Conservation (phyloP, 2,888 invertebrate genomes). For the Temnothorax unifasciatus region DNA sequence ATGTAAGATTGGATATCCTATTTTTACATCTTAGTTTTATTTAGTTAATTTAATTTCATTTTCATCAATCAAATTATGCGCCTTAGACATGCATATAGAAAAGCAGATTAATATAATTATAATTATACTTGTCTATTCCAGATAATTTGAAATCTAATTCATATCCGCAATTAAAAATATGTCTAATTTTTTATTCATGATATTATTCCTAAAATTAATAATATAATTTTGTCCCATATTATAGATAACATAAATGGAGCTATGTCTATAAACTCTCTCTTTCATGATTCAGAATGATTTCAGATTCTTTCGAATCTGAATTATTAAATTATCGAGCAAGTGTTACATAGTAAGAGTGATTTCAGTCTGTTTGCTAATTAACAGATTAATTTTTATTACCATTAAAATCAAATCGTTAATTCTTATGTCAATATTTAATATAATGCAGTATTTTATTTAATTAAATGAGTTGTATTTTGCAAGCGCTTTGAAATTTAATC, state of each 20-base stretch:
- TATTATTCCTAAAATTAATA: neutral
- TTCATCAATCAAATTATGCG: neutral
- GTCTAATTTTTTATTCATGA: neutral
- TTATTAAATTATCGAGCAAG: neutral
- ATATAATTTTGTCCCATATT: neutral
- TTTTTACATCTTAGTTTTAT: neutral
- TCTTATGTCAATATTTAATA: neutral
- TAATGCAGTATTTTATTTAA: neutral
- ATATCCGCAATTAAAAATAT: neutral
- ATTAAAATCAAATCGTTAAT: slow-evolving; percentile 4
- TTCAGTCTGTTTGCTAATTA: neutral
- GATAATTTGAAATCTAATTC: neutral
- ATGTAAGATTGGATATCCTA: neutral
- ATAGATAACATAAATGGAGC: neutral
- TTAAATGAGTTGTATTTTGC: slow-evolving; percentile 7
- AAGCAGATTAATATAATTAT: slow-evolving; percentile 3
- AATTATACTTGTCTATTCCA: neutral
- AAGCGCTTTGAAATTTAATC: slow-evolving; percentile 8
- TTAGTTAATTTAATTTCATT: neutral
- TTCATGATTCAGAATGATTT: no score
- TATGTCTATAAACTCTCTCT: neutral
- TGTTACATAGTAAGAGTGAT: neutral
- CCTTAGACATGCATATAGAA: no score
- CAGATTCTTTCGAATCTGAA: neutral
- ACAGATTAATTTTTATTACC: slow-evolving; percentile 1